Conservation (phyloP, 2,113 vertebrate species). For the Xiphophorus hellerii region DNA sequence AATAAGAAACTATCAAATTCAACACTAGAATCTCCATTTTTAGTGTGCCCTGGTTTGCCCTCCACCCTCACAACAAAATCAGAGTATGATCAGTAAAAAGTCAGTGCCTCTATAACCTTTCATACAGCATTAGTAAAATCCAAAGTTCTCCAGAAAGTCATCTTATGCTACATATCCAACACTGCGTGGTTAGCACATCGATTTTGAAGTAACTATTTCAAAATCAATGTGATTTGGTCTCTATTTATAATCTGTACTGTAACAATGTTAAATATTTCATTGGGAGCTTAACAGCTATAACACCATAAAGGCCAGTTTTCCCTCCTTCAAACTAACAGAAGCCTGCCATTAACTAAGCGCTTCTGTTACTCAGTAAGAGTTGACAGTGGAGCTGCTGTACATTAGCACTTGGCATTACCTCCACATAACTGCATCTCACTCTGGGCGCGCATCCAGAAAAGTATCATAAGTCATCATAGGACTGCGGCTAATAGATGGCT, state of each 20-base stretch:
- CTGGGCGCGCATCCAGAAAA: slow-evolving; percentile 51
- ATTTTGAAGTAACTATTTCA: background rate
- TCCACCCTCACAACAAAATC: too few relatives aligned
- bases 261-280: background rate
- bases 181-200: too few relatives aligned
- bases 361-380: slow-evolving; percentile 30
- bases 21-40: too few relatives aligned
- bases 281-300: background rate
- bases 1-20: too few relatives aligned
- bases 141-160: too few relatives aligned
- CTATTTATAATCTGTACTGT: background rate
- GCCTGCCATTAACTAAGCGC: slow-evolving; percentile 19
- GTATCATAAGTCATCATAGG: slow-evolving; percentile 47
- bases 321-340: slow-evolving; percentile 21
- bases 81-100: too few relatives aligned
- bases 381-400: slow-evolving; percentile 29
- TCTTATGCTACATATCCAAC: background rate
- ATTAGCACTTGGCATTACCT: slow-evolving; percentile 50
- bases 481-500: slow-evolving; percentile 47
- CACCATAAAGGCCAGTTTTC: background rate
- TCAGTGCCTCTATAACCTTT: too few relatives aligned
- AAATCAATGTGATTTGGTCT: background rate
- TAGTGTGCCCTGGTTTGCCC: too few relatives aligned
- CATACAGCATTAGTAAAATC: too few relatives aligned
- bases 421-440: slow-evolving; percentile 49